Base-by-base conservation (phyloP, 2,888 invertebrate species). In the Gryllus longicercus region DNA sequence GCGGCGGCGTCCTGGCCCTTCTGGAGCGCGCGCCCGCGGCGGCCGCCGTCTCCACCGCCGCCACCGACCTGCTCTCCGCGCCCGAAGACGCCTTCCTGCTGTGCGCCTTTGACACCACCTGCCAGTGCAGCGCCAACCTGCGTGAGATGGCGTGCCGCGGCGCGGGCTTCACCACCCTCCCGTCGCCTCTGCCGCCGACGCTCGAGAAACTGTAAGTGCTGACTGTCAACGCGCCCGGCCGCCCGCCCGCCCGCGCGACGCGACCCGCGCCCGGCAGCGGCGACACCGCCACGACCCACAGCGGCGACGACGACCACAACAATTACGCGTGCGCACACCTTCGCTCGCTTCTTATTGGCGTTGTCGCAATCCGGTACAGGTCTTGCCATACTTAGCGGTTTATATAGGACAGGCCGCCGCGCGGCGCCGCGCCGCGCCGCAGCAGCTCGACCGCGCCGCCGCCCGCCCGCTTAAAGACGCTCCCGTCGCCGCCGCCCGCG, bases 201-300 rank as follows among this genome's bases (percentile, higher is more conserved):
- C 83, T 86, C 80, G 84, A 83, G 82, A 86, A 86, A 85, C 83
- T 86, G 86, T 86, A 83, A 86, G 86, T 85, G 63, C 4, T 0
- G 4, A n/a, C 16, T 63, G 3, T n/a, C 12, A 63, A 63, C 63
- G 63, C 63, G 16, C n/a, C 51, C 51, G 16, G 51, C n/a, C n/a
- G n/a, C n/a, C n/a, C n/a, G 16, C 14, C 3, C 63, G 10, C 63
- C 18, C 18, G 51, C 18, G 51, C 51, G 51, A 51, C 51, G 51
- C 12, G 51, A 63, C 14, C n/a, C n/a, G n/a, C n/a, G n/a, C n/a
- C n/a, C n/a, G 63, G 63, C n/a, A 63, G 63, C n/a, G 63, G 63
- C 18, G 51, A 25, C 25, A 25, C 25, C 25, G 25, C 25, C 25
- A 18, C 51, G 51, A 51, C 51, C 51, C 51, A 51, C 18, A 5